These are phyloP conservation scores for Lasioglossum morio DNA, from an alignment of 2,888 invertebrate species.

Conservation along the genomic window DNA sequence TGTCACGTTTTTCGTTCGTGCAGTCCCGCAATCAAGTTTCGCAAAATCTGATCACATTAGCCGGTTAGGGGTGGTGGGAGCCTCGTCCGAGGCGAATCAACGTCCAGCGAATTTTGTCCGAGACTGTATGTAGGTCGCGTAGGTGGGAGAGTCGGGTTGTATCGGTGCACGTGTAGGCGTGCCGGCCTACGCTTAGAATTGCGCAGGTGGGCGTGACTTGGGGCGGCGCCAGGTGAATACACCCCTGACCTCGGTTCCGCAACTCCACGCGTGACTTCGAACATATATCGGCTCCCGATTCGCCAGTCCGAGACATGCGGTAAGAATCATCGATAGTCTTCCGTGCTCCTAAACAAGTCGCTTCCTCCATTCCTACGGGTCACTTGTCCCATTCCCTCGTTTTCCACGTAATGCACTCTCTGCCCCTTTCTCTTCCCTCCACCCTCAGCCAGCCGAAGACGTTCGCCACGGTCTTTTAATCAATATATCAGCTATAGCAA, in stretches of 20 bases:
- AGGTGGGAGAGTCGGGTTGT: slow-evolving; percentile 57
- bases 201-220: slow-evolving; percentile 84
- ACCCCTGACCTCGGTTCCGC: slow-evolving; percentile 77
- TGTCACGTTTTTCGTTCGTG: neutral
- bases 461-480: neutral
- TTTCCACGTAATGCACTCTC: neutral
- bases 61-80: neutral
- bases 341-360: slow-evolving; percentile 7
- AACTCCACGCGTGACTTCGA: slow-evolving; percentile 73
- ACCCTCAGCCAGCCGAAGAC: neutral
- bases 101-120: slow-evolving; percentile 47
- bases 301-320: slow-evolving; percentile 22
- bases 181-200: slow-evolving; percentile 75
- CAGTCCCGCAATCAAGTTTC: slow-evolving; percentile 13
- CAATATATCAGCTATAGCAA: neutral
- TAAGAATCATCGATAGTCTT: slow-evolving; percentile 42
- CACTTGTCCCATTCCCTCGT: neutral
- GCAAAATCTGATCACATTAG: slow-evolving; percentile 29
- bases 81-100: slow-evolving; percentile 21
- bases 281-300: slow-evolving; percentile 63
- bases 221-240: slow-evolving; percentile 83
- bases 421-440: neutral
- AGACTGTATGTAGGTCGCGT: slow-evolving; percentile 57
- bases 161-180: slow-evolving; percentile 80
- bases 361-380: slow-evolving; percentile 10